Evolutionary conservation across 2,888 invertebrate genomes (phyloP).

Genomic region (Theodoxus fluviatilis): DNA sequence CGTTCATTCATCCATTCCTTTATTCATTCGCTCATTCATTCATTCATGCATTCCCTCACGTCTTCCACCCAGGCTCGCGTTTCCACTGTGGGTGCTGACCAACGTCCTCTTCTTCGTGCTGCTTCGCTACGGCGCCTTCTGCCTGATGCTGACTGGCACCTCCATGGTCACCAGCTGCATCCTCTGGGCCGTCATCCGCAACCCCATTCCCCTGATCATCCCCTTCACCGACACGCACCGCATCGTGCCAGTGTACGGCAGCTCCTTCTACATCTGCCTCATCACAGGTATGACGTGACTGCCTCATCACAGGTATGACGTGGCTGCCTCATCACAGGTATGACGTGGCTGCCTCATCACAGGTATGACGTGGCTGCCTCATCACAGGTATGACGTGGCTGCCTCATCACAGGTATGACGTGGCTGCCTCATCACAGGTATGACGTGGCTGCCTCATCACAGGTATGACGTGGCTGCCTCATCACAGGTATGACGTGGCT

Average conservation of each 20-base stretch:
- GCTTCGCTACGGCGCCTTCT: conserved; percentile 69
- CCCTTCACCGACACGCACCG: conserved; percentile 67
- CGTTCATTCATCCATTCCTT: no score
- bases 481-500: no score
- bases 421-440: no score
- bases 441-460: no score
- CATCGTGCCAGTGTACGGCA: conserved; percentile 68
- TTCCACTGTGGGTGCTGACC: conserved; percentile 70
- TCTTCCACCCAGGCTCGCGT: conserved; percentile 69
- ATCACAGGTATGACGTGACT: conserved; percentile 64
- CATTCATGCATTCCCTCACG: no score
- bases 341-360: not conserved
- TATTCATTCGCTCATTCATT: no score
- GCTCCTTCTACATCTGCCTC: conserved; percentile 69
- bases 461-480: no score
- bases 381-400: conserved; percentile 27
- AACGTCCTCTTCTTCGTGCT: conserved; percentile 70
- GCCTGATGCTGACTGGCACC: conserved; percentile 68
- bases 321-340: not conserved
- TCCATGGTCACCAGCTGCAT: conserved; percentile 69
- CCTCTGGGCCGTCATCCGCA: conserved; percentile 69
- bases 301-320: not conserved
- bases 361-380: not conserved
- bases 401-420: no score
- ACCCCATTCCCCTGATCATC: conserved; percentile 68